Evolutionary conservation across 2,888 invertebrate genomes (phyloP).

Genomic region (Arrhopalites spinosus): DNA sequence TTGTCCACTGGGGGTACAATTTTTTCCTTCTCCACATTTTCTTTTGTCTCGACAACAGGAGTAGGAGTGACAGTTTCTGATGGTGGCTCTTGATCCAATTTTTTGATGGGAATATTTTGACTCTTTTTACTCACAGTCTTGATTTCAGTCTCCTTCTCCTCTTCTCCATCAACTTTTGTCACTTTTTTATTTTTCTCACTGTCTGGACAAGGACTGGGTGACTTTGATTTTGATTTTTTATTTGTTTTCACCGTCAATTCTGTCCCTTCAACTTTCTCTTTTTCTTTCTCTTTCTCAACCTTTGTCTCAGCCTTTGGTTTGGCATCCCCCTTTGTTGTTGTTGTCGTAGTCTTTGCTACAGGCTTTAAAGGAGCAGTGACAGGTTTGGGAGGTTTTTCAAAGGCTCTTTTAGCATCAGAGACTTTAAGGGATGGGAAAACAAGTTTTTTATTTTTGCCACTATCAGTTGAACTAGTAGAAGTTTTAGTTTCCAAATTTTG

Average conservation of each 20-base stretch:
- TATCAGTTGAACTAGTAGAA: constrained; percentile 28
- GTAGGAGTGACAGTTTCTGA: background rate
- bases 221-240: constrained; percentile 31
- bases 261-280: background rate
- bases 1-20: background rate
- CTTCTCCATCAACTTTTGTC: background rate
- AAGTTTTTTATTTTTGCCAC: constrained; percentile 68
- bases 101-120: constrained; percentile 57
- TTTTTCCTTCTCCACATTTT: constrained; percentile 4
- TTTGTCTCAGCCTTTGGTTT: background rate
- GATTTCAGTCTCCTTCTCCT: constrained; percentile 42
- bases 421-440: constrained; percentile 82
- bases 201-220: constrained; percentile 27
- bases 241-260: constrained; percentile 2
- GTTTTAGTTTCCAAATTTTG: constrained; percentile 55
- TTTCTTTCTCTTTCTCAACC: background rate
- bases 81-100: constrained; percentile 21
- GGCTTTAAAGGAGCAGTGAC: constrained; percentile 21
- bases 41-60: background rate
- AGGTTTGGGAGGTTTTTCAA: constrained; percentile 59
- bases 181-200: background rate
- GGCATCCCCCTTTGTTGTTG: background rate
- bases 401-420: constrained; percentile 83
- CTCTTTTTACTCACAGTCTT: constrained; percentile 57
- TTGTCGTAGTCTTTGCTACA: constrained; percentile 15